Evolutionary conservation across 2,113 vertebrate genomes (phyloP).

Genomic region (Crotalus helleri): DNA sequence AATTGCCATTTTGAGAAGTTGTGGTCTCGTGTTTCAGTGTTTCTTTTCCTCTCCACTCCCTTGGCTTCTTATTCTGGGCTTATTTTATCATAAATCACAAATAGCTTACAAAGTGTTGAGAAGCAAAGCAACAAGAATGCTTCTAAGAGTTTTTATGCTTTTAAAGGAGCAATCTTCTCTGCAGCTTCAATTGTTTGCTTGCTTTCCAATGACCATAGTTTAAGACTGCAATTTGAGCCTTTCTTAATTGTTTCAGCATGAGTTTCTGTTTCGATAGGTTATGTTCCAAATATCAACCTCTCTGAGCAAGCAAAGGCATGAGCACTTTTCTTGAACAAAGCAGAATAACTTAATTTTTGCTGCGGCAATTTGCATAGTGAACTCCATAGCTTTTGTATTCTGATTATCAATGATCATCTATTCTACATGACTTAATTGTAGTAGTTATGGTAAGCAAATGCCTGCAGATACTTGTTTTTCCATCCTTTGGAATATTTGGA

Average conservation of each 20-base stretch:
- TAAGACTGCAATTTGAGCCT: background rate
- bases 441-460: background rate
- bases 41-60: background rate
- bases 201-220: background rate
- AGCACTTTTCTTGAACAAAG: background rate
- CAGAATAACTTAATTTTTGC: background rate
- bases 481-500: background rate
- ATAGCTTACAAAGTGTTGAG: background rate
- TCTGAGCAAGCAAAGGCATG: background rate
- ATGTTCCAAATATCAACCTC: background rate
- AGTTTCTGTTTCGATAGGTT: background rate
- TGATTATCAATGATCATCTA: background rate
- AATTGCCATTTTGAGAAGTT: background rate
- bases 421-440: background rate
- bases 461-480: background rate
- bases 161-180: background rate
- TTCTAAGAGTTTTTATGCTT: background rate
- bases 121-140: background rate
- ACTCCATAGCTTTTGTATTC: background rate
- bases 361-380: background rate
- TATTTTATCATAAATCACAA: background rate
- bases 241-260: background rate
- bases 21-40: background rate
- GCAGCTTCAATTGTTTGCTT: background rate
- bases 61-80: background rate